Evolutionary conservation across 2,113 vertebrate genomes (phyloP).

Genomic region (Epinephelus cyanopodus): DNA sequence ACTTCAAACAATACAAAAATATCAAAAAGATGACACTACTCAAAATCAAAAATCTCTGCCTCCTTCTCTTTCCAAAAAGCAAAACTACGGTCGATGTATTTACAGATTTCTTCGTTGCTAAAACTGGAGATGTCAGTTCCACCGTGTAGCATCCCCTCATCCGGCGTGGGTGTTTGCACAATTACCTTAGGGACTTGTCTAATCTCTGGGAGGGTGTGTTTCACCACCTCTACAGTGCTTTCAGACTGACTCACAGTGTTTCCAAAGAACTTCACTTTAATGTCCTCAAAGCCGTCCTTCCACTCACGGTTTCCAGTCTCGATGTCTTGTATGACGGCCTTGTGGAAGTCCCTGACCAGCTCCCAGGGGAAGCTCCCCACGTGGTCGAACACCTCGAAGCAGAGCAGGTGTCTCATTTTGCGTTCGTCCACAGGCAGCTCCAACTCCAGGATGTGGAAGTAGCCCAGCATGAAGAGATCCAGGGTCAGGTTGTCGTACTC

Average conservation of each 20-base stretch:
- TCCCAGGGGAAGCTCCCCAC: slow-evolving; percentile 92
- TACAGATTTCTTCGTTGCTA: slow-evolving; percentile 91
- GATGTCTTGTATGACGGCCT: slow-evolving; percentile 91
- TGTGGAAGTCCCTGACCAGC: slow-evolving; percentile 91
- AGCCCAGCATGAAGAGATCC: slow-evolving; percentile 97
- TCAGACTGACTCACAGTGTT: slow-evolving; percentile 44
- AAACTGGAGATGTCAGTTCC: slow-evolving; percentile 82
- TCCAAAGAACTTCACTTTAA: slow-evolving; percentile 92
- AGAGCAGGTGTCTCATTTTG: slow-evolving; percentile 92
- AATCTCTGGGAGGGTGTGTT: slow-evolving; percentile 59
- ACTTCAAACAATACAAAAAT: slow-evolving; percentile 65
- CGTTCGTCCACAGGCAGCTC: slow-evolving; percentile 92
- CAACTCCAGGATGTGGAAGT: slow-evolving; percentile 96
- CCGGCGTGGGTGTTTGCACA: slow-evolving; percentile 70
- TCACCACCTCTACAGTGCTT: slow-evolving; percentile 49
- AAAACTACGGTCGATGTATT: slow-evolving; percentile 95
- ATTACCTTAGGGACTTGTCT: slow-evolving; percentile 77
- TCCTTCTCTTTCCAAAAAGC: slow-evolving; percentile 99
- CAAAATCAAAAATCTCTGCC: slow-evolving; percentile 93
- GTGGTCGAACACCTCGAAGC: slow-evolving; percentile 97
- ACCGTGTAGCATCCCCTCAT: slow-evolving; percentile 53
- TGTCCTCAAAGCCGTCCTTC: slow-evolving; percentile 94
- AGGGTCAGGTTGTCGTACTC: slow-evolving; percentile 90
- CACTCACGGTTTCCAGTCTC: slow-evolving; percentile 90
- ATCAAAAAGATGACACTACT: slow-evolving; percentile 75